phyloP scores from a whole-genome alignment of 2,797 vertebrate genomes.

The Pseudotriccus pelzelni region DNA sequence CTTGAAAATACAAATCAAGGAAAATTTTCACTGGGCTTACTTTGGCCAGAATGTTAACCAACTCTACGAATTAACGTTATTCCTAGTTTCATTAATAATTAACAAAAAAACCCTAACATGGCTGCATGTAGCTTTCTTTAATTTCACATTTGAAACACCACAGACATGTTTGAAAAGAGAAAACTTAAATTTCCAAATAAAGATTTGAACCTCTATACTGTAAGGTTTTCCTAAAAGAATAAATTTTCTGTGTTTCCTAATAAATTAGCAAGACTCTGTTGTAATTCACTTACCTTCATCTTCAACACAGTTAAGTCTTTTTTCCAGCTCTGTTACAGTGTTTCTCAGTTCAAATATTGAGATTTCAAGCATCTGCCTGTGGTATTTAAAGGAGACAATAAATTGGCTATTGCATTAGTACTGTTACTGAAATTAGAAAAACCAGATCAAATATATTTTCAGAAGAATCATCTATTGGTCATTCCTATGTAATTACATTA shows the following conservation, averaged over 20 bases:
- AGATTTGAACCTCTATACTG: not conserved
- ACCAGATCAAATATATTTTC: not conserved
- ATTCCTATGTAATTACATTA: not conserved
- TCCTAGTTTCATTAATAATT: not conserved
- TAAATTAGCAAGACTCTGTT: not conserved
- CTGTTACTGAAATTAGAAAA: not conserved
- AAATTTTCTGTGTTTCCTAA: not conserved
- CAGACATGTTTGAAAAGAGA: not conserved
- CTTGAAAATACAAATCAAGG: not conserved
- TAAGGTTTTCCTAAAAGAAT: not conserved
- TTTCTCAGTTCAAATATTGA: slow-evolving; percentile 82
- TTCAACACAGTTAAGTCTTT: slow-evolving; percentile 76
- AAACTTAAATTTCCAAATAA: not conserved
- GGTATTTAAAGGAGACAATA: slow-evolving; percentile 28
- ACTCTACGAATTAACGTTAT: not conserved
- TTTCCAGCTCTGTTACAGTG: slow-evolving; percentile 82
- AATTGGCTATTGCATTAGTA: not conserved
- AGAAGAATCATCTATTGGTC: not conserved
- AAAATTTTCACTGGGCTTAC: not conserved
- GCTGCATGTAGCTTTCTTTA: not conserved
- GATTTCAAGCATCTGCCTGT: slow-evolving; percentile 83
- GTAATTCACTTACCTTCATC: slow-evolving; percentile 79
- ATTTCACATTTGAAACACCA: not conserved
- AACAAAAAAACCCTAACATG: not conserved
- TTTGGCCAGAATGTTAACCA: not conserved